Conservation (phyloP, 2,888 invertebrate species). For the Drosophila paranaensis region DNA sequence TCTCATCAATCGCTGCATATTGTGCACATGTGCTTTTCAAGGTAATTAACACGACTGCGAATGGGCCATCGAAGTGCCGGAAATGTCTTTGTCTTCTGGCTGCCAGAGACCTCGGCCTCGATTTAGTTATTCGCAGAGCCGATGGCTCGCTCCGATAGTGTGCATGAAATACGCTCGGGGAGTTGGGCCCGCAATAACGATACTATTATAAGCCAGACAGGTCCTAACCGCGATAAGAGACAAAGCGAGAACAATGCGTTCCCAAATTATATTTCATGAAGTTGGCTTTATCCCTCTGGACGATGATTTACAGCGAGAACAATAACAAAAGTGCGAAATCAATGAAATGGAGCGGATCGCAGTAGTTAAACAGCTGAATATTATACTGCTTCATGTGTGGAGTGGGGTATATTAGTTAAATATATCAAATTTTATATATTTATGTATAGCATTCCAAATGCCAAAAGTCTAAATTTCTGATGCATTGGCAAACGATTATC, state of each 20-base stretch:
- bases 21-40: conserved; percentile 25
- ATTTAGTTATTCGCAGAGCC: neutral
- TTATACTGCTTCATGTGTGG: neutral
- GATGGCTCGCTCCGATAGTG: conserved; percentile 1
- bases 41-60: conserved; percentile 46
- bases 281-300: neutral
- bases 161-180: conserved; percentile 33
- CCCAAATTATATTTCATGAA: neutral
- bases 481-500: too few relatives aligned
- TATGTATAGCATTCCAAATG: too few relatives aligned
- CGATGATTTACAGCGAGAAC: neutral
- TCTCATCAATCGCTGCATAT: conserved; percentile 30
- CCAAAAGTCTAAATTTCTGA: neutral
- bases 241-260: conserved; percentile 4
- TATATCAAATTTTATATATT: too few relatives aligned
- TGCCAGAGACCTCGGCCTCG: neutral
- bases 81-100: conserved; percentile 29
- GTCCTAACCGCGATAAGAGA: conserved; percentile 14
- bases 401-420: neutral
- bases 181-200: conserved; percentile 9
- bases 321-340: neutral
- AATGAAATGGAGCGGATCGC: neutral
- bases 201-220: conserved; percentile 11
- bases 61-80: conserved; percentile 4
- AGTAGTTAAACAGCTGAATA: neutral